Conservation (phyloP, 2,888 invertebrate species). For the Acrocyrtus sp. region DNA sequence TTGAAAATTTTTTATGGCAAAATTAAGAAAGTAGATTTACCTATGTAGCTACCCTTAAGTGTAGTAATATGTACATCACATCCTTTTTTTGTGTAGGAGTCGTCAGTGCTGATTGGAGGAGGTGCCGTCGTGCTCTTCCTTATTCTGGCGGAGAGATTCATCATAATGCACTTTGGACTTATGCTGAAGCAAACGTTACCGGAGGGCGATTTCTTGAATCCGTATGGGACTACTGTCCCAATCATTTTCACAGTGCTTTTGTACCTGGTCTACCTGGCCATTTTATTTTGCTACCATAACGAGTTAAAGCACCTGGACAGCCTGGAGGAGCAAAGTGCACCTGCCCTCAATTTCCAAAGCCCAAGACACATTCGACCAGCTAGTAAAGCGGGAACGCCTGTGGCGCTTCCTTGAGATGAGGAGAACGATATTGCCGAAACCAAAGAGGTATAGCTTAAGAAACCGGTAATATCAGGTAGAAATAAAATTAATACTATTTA, state of each 20-base stretch:
- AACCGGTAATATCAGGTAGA: too few species aligned
- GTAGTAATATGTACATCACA: too few species aligned
- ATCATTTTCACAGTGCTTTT: slow-evolving; percentile 55
- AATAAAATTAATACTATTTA: too few species aligned
- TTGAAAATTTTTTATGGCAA: too few species aligned
- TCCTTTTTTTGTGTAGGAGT: slow-evolving; percentile 35
- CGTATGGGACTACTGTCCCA: slow-evolving; percentile 51
- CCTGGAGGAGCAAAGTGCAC: slow-evolving; percentile 23
- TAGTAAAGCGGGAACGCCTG: slow-evolving; percentile 32
- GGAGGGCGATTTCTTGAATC: slow-evolving; percentile 56
- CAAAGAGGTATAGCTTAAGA: slow-evolving; percentile 13
- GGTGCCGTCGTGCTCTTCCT: slow-evolving; percentile 32
- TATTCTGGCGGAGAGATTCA: slow-evolving; percentile 36
- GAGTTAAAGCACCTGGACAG: slow-evolving; percentile 45
- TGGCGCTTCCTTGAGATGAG: slow-evolving; percentile 26
- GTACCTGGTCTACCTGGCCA: slow-evolving; percentile 56
- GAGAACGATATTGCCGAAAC: slow-evolving; percentile 14
- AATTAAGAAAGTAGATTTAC: too few species aligned
- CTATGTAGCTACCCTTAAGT: background rate
- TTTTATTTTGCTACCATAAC: slow-evolving; percentile 55
- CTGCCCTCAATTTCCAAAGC: slow-evolving; percentile 49
- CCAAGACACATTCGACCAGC: slow-evolving; percentile 48
- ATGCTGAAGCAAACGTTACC: slow-evolving; percentile 45
- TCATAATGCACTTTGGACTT: slow-evolving; percentile 52
- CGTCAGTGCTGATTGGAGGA: slow-evolving; percentile 39